Evolutionary conservation across 1,140 invertebrate genomes (phyloP).

Genomic region (Drosophila funebris): DNA sequence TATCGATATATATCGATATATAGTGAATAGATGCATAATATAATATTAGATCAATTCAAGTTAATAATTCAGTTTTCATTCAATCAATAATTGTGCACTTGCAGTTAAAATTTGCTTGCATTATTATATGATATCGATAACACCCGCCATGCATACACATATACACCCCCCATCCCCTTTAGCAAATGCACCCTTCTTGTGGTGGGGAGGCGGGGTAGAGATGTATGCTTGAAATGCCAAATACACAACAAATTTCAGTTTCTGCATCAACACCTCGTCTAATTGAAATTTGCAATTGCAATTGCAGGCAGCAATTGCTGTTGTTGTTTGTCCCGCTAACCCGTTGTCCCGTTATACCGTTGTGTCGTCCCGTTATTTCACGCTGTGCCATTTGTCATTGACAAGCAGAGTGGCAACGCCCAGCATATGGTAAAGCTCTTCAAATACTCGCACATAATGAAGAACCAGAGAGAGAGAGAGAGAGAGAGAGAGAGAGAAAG

Average conservation of each 20-base stretch:
- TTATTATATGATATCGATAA: too few relatives aligned
- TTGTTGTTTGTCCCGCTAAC: not conserved
- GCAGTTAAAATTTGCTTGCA: too few relatives aligned
- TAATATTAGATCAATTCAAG: too few relatives aligned
- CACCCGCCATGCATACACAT: too few relatives aligned
- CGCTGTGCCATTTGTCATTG: conserved; percentile 68
- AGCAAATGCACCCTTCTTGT: too few relatives aligned
- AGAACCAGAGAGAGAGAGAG: not conserved
- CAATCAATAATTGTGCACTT: too few relatives aligned
- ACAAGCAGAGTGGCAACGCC: conserved; percentile 49
- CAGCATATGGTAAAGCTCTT: conserved; percentile 28
- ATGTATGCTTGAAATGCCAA: conserved; percentile 48
- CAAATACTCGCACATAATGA: conserved; percentile 14
- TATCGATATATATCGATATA: too few relatives aligned
- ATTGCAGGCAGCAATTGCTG: conserved; percentile 19
- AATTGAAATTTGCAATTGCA: conserved; percentile 72
- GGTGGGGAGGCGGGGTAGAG: not conserved
- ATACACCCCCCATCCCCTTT: too few relatives aligned
- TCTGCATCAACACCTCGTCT: conserved; percentile 78
- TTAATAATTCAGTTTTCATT: too few relatives aligned
- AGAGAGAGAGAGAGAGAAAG: not conserved
- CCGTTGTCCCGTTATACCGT: not conserved
- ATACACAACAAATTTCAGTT: conserved; percentile 53
- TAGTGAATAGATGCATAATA: too few relatives aligned
- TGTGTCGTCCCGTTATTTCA: conserved; percentile 24